Percentiles rank a stretch among this genome's conserved stretches.
These are phyloP conservation scores for Calosoma granatense DNA, from an alignment of 1,140 invertebrate species.

Conservation along the genomic window DNA sequence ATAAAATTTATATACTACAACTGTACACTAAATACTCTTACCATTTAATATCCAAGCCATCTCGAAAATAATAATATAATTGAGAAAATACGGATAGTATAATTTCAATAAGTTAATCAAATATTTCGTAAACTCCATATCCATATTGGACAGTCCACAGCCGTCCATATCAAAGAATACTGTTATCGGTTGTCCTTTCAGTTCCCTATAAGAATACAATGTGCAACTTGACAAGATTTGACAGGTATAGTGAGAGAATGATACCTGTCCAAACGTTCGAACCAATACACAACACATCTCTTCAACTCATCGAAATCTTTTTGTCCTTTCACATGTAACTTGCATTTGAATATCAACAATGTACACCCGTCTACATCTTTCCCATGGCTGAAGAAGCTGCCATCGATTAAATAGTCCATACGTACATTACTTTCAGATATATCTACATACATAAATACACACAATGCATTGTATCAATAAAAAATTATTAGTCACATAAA, in stretches of 20 bases:
- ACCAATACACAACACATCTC: slow-evolving; percentile 76
- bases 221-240: no score
- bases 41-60: slow-evolving; percentile 91
- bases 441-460: slow-evolving; percentile 37
- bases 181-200: slow-evolving; percentile 67
- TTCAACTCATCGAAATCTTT: slow-evolving; percentile 66
- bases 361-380: slow-evolving; percentile 71
- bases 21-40: slow-evolving; percentile 32
- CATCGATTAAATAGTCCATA: slow-evolving; percentile 62
- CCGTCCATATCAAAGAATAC: slow-evolving; percentile 85
- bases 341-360: slow-evolving; percentile 65
- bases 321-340: slow-evolving; percentile 63
- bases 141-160: slow-evolving; percentile 75
- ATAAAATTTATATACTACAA: slow-evolving; percentile 10
- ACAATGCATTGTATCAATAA: not conserved
- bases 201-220: slow-evolving; percentile 53
- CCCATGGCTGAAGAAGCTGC: slow-evolving; percentile 62
- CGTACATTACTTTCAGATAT: slow-evolving; percentile 55
- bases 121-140: slow-evolving; percentile 78
- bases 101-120: slow-evolving; percentile 78
- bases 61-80: slow-evolving; percentile 86
- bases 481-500: not conserved
- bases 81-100: slow-evolving; percentile 84
- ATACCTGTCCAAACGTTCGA: slow-evolving; percentile 76
- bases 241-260: no score